Evolutionary conservation across 2,113 vertebrate species (phyloP), one percentile per base, ranked within the genome.

Genomic region (Haliaeetus leucogaster): DNA sequence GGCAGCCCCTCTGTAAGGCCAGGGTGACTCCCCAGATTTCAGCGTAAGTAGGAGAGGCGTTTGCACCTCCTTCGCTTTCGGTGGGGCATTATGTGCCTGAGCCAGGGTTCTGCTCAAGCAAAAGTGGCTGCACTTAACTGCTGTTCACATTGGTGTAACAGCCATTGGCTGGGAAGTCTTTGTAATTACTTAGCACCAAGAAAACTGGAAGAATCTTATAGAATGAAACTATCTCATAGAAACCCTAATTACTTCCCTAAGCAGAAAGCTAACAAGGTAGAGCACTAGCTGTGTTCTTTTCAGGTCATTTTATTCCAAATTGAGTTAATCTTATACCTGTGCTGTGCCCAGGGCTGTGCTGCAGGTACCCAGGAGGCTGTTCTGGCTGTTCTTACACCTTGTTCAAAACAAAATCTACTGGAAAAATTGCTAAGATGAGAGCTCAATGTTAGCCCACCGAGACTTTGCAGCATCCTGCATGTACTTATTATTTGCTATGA

Each of bases 401-500:
- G 40, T 71, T 91, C 58, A 89, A 93, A 93, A 82, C 48, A 93
- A 90, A 92, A 77, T 68, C 94, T 68, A 11, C 34, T 67, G 80
- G 73, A 86, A 95, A 77, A 91, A 63, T 66, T 74, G 43, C 48
- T 30, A 81, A 68, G 70, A 74, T 43, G 42, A 78, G 65, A 86
- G 53, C n/a, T 71, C 26, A 30, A 50, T 22, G 13, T 43, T 82
- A 76, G 66, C 91, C 95, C 63, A 34, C 10, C 0, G 56, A 91
- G 91, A 81, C 65, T 85, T 94, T 70, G 87, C 55, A 81, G 27
- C 79, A 93, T 98, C 88, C 90, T 93, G 86, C 1, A 1, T 73
- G 58, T 71, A 25, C 85, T 90, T 94, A 26, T 93, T 91, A 36
- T 87, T 93, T 87, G 43, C 92, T 90, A 55, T 92, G 93, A 36